These are phyloP conservation scores for Cynopterus brachyotis DNA, from an alignment of 2,113 vertebrate genomes.

Conservation along the genomic window DNA sequence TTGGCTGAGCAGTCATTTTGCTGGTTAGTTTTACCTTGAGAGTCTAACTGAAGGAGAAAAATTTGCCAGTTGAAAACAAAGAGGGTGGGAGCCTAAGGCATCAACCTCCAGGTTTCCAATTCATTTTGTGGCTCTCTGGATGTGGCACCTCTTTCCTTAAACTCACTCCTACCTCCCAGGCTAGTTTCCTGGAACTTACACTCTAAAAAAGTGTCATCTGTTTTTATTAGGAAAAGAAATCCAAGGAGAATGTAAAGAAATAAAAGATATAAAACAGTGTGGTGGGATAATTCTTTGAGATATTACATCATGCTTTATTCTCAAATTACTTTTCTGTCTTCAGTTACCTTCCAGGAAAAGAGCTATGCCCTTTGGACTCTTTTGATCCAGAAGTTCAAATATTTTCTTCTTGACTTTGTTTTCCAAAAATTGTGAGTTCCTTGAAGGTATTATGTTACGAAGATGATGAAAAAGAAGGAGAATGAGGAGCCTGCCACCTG, in stretches of 20 bases:
- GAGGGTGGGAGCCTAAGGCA: neutral
- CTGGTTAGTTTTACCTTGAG: conserved; percentile 64
- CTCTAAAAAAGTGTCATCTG: neutral
- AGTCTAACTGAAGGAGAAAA: neutral
- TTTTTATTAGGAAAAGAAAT: neutral
- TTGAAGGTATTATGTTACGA: neutral
- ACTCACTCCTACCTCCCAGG: neutral
- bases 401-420: neutral
- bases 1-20: conserved; percentile 38
- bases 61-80: neutral
- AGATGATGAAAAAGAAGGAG: neutral
- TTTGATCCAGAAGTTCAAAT: neutral
- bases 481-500: neutral
- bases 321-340: neutral
- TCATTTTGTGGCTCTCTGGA: neutral
- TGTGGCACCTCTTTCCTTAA: neutral
- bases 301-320: neutral
- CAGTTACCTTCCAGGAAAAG: neutral
- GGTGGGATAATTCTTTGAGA: neutral
- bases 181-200: neutral
- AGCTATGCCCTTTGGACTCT: neutral
- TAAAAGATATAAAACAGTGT: neutral
- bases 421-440: neutral
- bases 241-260: conserved; percentile 11
- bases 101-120: neutral